Percentiles rank a stretch among this genome's conserved stretches.
phyloP scores from a whole-genome alignment of 2,113 vertebrate genomes.

The Poeciliopsis prolifica region DNA sequence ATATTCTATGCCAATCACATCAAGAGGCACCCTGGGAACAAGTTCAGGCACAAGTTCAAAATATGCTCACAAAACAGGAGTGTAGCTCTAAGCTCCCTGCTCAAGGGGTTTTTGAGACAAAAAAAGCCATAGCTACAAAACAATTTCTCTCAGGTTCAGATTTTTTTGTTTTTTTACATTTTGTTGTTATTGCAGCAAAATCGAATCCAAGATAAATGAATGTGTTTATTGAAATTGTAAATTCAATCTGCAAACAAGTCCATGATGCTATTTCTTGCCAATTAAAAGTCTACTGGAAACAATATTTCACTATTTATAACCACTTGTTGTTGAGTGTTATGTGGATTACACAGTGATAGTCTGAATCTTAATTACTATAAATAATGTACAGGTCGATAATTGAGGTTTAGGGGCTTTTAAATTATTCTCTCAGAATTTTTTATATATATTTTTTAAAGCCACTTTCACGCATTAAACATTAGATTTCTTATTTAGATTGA shows the following conservation, averaged over 20 bases:
- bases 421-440: not conserved
- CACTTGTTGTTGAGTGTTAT: conserved; percentile 25
- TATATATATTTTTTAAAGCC: not conserved
- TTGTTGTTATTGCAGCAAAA: conserved; percentile 21
- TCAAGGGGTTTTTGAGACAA: conserved; percentile 20
- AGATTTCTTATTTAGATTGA: conserved; percentile 29
- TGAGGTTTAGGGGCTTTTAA: conserved; percentile 28
- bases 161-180: not conserved
- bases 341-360: conserved; percentile 28
- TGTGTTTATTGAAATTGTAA: conserved; percentile 31
- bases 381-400: conserved; percentile 42
- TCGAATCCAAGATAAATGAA: not conserved
- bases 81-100: conserved; percentile 16
- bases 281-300: conserved; percentile 8
- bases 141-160: not conserved
- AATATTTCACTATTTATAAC: conserved; percentile 28
- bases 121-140: conserved; percentile 21
- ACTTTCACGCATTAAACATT: conserved; percentile 6
- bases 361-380: conserved; percentile 42
- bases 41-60: conserved; percentile 21
- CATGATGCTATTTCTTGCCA: conserved; percentile 12
- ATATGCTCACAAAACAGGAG: conserved; percentile 10
- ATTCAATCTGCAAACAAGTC: conserved; percentile 14
- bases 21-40: conserved; percentile 38
- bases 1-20: conserved; percentile 45